phyloP scores from a whole-genome alignment of 2,888 invertebrate species.

The Trissolcus brochymenae region DNA sequence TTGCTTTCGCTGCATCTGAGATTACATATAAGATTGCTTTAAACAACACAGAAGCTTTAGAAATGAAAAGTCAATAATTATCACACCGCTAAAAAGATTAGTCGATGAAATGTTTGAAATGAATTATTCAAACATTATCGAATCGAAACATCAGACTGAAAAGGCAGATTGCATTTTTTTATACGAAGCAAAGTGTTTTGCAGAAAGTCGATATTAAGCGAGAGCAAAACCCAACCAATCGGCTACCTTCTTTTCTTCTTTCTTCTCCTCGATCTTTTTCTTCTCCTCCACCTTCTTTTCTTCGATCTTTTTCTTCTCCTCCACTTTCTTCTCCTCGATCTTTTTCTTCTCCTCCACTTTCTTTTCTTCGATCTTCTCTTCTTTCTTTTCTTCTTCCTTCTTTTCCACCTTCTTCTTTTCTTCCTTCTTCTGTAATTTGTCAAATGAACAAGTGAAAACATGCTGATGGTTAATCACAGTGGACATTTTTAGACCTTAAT shows the following conservation, averaged over 20 bases:
- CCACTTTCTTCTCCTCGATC: conserved; percentile 66
- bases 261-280: conserved; percentile 69
- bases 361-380: conserved; percentile 66
- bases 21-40: conserved; percentile 27
- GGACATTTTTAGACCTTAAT: conserved; percentile 46
- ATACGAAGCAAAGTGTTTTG: no score
- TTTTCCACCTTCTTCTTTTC: conserved; percentile 66
- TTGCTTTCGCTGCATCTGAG: conserved; percentile 43
- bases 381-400: conserved; percentile 64
- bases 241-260: conserved; percentile 64
- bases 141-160: no score
- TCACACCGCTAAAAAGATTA: no score
- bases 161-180: no score
- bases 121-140: no score
- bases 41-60: conserved; percentile 22
- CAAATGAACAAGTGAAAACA: conserved; percentile 29
- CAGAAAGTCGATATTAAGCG: no score
- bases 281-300: conserved; percentile 64
- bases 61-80: no score
- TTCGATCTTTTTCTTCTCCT: conserved; percentile 66
- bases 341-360: conserved; percentile 64
- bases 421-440: conserved; percentile 67
- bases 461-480: background rate
- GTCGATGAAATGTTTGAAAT: no score
- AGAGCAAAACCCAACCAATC: no score